Percentiles rank a stretch among this genome's conserved stretches.
These are phyloP conservation scores for Lepilemur ruficaudatus DNA, from an alignment of 2,797 vertebrate genomes.

Conservation along the genomic window DNA sequence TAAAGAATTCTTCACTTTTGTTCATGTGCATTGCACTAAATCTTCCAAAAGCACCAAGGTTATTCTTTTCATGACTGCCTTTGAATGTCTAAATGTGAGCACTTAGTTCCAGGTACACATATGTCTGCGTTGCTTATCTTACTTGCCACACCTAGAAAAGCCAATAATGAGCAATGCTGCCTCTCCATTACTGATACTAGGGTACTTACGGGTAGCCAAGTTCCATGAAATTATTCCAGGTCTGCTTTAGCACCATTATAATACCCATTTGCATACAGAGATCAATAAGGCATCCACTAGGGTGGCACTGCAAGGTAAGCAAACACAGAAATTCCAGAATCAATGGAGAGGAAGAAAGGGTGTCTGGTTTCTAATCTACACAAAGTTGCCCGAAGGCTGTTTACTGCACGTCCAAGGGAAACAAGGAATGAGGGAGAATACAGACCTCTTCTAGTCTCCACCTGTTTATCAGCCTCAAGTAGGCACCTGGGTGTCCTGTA, in stretches of 20 bases:
- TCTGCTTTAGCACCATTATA: constrained; percentile 98
- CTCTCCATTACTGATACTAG: background rate
- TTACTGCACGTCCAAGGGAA: background rate
- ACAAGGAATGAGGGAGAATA: constrained; percentile 36
- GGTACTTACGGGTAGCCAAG: constrained; percentile 94
- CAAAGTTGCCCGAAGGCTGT: background rate
- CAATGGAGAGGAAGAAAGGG: background rate
- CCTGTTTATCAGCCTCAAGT: constrained; percentile 94
- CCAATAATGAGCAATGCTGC: background rate
- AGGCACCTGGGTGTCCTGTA: constrained; percentile 95
- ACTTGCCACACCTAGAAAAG: constrained; percentile 27
- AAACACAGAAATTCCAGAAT: constrained; percentile 49
- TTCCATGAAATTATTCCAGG: constrained; percentile 98
- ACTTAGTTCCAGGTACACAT: background rate
- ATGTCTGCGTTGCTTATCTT: background rate
- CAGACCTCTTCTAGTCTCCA: constrained; percentile 97
- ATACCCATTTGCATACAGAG: constrained; percentile 98
- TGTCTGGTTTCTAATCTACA: background rate
- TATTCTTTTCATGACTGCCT: background rate
- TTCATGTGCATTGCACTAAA: background rate
- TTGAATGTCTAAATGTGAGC: background rate
- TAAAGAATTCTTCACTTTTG: background rate
- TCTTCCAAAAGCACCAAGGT: background rate
- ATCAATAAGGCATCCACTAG: constrained; percentile 96
- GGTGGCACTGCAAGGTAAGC: constrained; percentile 89